Conservation (phyloP, 2,888 invertebrate genomes). For the Dermolepida albohirtum region DNA sequence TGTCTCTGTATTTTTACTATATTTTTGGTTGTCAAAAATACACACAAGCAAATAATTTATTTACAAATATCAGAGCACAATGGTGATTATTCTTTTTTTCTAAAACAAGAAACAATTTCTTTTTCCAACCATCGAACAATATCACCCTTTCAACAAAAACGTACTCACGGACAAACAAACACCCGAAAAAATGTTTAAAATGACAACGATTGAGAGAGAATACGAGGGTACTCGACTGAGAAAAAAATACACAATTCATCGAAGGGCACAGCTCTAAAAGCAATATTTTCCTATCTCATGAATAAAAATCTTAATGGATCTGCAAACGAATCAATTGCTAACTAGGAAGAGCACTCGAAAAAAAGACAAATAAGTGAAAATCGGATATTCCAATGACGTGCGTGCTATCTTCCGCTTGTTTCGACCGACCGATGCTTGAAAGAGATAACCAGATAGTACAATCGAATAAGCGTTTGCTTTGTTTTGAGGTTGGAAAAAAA, state of each 20-base stretch:
- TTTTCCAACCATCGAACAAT: too few relatives aligned
- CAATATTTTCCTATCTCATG: conserved; percentile 30
- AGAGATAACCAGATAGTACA: conserved; percentile 2
- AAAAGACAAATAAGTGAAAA: conserved; percentile 11
- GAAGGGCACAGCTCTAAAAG: conserved; percentile 19
- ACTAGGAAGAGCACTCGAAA: background rate
- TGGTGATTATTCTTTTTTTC: too few relatives aligned
- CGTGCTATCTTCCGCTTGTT: background rate
- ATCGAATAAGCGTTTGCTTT: conserved; percentile 1
- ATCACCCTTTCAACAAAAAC: too few relatives aligned
- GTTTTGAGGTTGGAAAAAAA: background rate
- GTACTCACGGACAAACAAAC: too few relatives aligned
- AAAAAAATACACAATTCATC: conserved; percentile 13
- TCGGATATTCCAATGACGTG: conserved; percentile 24
- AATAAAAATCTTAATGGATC: conserved; percentile 28
- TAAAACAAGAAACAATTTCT: too few relatives aligned
- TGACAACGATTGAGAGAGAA: too few relatives aligned
- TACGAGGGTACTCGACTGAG: background rate
- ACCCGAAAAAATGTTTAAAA: too few relatives aligned
- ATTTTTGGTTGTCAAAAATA: too few relatives aligned
- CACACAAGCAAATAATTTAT: too few relatives aligned
- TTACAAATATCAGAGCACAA: too few relatives aligned
- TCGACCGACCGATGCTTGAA: conserved; percentile 7
- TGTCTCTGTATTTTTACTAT: too few relatives aligned
- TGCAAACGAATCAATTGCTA: conserved; percentile 32